Percentiles rank a stretch among this genome's conserved stretches.
These are phyloP conservation scores for Xiphophorus couchianus DNA, from an alignment of 2,113 vertebrate genomes.

Conservation along the genomic window DNA sequence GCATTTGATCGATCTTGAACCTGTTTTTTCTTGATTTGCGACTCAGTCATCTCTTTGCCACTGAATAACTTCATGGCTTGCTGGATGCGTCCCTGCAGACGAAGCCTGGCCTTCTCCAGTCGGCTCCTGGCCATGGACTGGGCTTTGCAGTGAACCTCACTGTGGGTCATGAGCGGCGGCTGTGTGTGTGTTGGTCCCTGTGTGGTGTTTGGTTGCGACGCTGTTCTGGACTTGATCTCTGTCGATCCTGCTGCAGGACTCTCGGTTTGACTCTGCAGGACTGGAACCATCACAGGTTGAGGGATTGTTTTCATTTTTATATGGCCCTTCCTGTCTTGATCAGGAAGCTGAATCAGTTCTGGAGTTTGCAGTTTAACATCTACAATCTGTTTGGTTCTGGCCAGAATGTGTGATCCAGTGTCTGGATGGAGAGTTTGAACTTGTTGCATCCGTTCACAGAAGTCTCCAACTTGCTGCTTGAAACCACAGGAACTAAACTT, in stretches of 20 bases:
- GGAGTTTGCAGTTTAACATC: slow-evolving; percentile 22
- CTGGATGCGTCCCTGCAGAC: slow-evolving; percentile 68
- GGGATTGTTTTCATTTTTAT: slow-evolving; percentile 10
- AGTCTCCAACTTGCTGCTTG: neutral
- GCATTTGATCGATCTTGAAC: slow-evolving; percentile 27
- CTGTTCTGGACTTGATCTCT: slow-evolving; percentile 1
- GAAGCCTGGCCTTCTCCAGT: slow-evolving; percentile 67
- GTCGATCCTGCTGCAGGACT: neutral
- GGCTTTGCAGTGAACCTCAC: slow-evolving; percentile 63
- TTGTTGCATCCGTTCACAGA: neutral
- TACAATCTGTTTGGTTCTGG: slow-evolving; percentile 46
- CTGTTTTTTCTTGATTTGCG: slow-evolving; percentile 71
- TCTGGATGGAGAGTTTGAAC: slow-evolving; percentile 1
- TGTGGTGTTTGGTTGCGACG: neutral
- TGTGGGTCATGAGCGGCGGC: slow-evolving; percentile 27
- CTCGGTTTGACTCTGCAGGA: slow-evolving; percentile 4
- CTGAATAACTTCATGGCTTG: slow-evolving; percentile 66
- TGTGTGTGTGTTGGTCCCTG: slow-evolving; percentile 17
- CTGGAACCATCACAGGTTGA: neutral
- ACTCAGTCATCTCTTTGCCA: slow-evolving; percentile 59
- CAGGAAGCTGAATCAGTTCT: slow-evolving; percentile 15
- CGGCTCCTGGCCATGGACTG: slow-evolving; percentile 67
- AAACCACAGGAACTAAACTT: slow-evolving; percentile 29
- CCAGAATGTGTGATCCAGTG: slow-evolving; percentile 36
- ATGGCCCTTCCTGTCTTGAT: slow-evolving; percentile 10